A percentile compares a stretch with the other conserved stretches of the same genome.
These are phyloP conservation scores for Turritopsis dohrnii DNA, from an alignment of 30 jellyfish, hydroid and myxozoan genomes.

Conservation along the genomic window DNA sequence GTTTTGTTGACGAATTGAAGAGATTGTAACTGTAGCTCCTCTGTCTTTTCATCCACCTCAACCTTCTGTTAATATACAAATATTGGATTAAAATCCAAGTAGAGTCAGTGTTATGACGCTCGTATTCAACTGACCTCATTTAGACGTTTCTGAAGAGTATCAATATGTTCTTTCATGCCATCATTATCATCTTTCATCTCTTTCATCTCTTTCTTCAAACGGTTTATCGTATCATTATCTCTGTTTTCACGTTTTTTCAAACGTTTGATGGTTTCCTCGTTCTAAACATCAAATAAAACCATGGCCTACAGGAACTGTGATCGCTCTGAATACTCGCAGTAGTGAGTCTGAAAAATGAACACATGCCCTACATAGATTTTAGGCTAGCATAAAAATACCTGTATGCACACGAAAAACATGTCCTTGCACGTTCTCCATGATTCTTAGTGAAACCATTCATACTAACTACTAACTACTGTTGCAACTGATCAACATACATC, in stretches of 20 bases:
- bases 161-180: not conserved
- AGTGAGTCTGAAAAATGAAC: no score
- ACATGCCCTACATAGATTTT: no score
- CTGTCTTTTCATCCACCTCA: not conserved
- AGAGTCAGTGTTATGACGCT: not conserved
- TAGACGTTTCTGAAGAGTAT: not conserved
- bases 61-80: not conserved
- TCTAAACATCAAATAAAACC: no score
- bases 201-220: not conserved
- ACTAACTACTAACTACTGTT: no score
- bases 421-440: no score
- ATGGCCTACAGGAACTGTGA: no score
- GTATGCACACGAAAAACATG: no score
- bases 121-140: not conserved
- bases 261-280: not conserved
- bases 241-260: not conserved
- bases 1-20: constrained; percentile 1
- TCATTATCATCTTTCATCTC: not conserved
- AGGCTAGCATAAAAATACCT: no score
- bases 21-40: not conserved
- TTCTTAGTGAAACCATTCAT: no score
- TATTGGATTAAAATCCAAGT: not conserved
- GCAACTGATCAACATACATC: no score
- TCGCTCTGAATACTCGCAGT: no score
- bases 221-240: not conserved